Evolutionary conservation across 2,888 invertebrate genomes (phyloP).

Genomic region (Nomada fucata): DNA sequence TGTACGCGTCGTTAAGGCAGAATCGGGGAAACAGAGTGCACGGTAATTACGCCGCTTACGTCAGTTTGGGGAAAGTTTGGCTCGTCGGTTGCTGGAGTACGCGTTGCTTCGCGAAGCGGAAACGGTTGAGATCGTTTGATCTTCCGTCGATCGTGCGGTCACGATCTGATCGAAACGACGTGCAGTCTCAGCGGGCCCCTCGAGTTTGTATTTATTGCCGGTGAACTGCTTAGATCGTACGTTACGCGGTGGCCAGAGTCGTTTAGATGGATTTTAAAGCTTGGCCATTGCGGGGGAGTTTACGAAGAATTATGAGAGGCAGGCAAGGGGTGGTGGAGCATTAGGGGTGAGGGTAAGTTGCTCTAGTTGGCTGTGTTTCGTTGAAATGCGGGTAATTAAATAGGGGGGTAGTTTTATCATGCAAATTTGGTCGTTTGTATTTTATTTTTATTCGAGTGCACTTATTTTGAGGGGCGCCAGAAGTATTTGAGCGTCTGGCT

Average conservation of each 20-base stretch:
- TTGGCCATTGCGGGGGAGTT: background rate
- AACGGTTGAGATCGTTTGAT: constrained; percentile 35
- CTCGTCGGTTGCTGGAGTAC: background rate
- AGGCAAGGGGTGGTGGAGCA: no score
- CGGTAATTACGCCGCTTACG: constrained; percentile 53
- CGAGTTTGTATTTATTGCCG: constrained; percentile 39
- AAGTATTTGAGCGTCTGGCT: no score
- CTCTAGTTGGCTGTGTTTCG: no score
- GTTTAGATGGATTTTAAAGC: constrained; percentile 17
- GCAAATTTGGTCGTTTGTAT: no score
- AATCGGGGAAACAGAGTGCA: constrained; percentile 45
- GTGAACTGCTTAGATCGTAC: constrained; percentile 18
- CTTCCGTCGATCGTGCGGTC: constrained; percentile 35
- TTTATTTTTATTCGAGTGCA: no score
- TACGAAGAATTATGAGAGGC: no score
- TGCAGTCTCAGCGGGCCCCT: background rate
- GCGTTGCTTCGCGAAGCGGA: background rate
- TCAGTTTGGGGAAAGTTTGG: constrained; percentile 20
- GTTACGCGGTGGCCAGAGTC: background rate
- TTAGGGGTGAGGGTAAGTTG: no score
- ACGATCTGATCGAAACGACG: background rate
- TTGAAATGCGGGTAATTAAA: no score
- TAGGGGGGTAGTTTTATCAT: no score
- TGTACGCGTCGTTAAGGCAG: constrained; percentile 35
- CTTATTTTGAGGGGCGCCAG: no score